Evolutionary conservation across 2,888 invertebrate genomes (phyloP), one percentile per base, ranked within the genome.

Genomic region (Pachycephus smyrnensis): DNA sequence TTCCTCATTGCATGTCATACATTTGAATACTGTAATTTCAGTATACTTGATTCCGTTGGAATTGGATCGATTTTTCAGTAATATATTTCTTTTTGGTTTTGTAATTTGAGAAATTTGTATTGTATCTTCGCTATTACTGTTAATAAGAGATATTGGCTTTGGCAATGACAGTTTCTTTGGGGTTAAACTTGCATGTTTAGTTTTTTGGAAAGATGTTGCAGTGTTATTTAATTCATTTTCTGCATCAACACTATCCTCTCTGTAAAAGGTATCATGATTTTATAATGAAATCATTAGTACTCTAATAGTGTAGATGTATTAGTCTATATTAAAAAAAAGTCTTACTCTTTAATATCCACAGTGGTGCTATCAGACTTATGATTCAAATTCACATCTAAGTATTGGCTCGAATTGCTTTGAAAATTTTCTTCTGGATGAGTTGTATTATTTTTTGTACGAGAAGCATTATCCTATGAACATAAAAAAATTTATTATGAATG

Each of bases 21-120:
- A 74, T n/a, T 35, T 33, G 12, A 35, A 74, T 36, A 74, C 74
- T 36, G 30, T 74, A 12, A n/a, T 30, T 74, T 74, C 36, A 36
- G 4, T 12, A 30, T 23, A 35, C 71, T 71, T 36, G 71, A 9
- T 30, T 33, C 30, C 30, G 31, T 71, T 12, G 6, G 31, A 30
- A 71, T 71, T 30, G 3, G 12, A 32, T 71, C 12, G 33, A 30
- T 11, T 9, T 71, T 71, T 23, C 23, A 30, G 15, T 6, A 30
- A 71, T 30, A 9, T 23, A 6, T 23, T 23, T 55, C 23, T 55
- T 23, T 55, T 55, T 55, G 55, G 9, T 23, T 23, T 23, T 55
- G 23, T 23, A 55, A 55, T 55, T 55, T 55, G 2, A 9, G 55
- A 2, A 23, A 55, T 23, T 55, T 9, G 23, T 23, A 55, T 15